Conservation (phyloP, 2,888 invertebrate genomes). For the Drosophila yooni region DNA sequence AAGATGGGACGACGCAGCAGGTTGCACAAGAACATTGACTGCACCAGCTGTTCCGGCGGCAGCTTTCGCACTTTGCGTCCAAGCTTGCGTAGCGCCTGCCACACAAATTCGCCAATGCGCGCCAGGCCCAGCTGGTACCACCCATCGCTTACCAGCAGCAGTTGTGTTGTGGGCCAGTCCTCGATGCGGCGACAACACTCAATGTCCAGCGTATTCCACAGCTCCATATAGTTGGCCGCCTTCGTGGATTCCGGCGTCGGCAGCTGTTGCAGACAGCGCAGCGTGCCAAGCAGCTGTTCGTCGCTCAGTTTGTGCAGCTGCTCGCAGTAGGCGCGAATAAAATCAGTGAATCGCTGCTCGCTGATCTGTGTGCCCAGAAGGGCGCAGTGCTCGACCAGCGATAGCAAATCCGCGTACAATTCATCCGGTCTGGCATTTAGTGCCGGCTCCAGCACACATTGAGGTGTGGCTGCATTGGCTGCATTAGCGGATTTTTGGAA, state of each 20-base stretch:
- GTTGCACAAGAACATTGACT: slow-evolving; percentile 89
- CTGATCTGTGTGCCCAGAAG: slow-evolving; percentile 64
- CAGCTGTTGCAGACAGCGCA: slow-evolving; percentile 86
- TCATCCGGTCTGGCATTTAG: slow-evolving; percentile 29
- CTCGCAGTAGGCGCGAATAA: slow-evolving; percentile 84
- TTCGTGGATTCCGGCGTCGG: slow-evolving; percentile 86
- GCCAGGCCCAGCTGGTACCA: slow-evolving; percentile 88
- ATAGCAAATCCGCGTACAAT: slow-evolving; percentile 64
- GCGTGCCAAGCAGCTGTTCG: slow-evolving; percentile 86
- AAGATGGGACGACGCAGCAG: slow-evolving; percentile 86
- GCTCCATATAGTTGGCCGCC: slow-evolving; percentile 87
- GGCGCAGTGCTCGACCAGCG: slow-evolving; percentile 69
- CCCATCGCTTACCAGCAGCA: slow-evolving; percentile 87
- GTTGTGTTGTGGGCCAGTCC: slow-evolving; percentile 86
- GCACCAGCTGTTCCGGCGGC: slow-evolving; percentile 88
- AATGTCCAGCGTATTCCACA: slow-evolving; percentile 90
- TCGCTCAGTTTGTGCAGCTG: slow-evolving; percentile 87
- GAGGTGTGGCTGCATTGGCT: neutral
- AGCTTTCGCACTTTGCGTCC: slow-evolving; percentile 87
- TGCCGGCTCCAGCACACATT: slow-evolving; percentile 47
- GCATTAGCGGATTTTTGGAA: neutral
- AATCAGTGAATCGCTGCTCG: slow-evolving; percentile 70
- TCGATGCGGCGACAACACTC: slow-evolving; percentile 86
- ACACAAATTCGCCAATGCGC: slow-evolving; percentile 87
- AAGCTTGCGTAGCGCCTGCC: slow-evolving; percentile 86